Conservation (phyloP, 2,888 invertebrate species). For the Thera britannica region DNA sequence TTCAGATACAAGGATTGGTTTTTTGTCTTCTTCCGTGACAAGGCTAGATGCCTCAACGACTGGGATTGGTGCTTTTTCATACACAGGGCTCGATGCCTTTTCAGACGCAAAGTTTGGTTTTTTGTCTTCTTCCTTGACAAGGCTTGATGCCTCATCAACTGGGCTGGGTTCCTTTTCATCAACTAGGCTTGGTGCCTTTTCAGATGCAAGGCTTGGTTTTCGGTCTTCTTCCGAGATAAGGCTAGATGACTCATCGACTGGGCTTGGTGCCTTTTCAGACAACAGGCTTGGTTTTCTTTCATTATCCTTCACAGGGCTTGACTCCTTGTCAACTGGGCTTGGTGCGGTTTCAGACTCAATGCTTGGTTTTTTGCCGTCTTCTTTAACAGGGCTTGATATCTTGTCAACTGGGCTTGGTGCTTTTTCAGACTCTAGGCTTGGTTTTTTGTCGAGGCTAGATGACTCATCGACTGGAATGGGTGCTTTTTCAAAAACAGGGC, state of each 20-base stretch:
- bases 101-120: conserved; percentile 1
- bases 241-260: too few relatives aligned
- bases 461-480: not conserved
- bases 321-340: conserved; percentile 3
- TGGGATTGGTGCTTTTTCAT: too few relatives aligned
- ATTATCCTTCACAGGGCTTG: conserved; percentile 14
- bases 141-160: not conserved
- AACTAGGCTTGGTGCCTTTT: conserved; percentile 8
- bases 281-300: conserved; percentile 20
- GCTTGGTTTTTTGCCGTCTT: conserved; percentile 3
- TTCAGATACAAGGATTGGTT: conserved; percentile 17
- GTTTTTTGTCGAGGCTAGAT: too few relatives aligned
- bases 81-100: not conserved
- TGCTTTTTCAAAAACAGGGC: not conserved
- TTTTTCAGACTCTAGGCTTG: too few relatives aligned
- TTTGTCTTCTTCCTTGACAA: conserved; percentile 6
- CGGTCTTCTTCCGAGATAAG: conserved; percentile 1
- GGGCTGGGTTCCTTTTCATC: not conserved
- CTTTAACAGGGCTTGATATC: conserved; percentile 18
- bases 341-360: conserved; percentile 7
- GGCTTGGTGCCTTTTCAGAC: not conserved
- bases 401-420: too few relatives aligned
- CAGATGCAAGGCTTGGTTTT: not conserved
- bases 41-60: conserved; percentile 35
- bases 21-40: conserved; percentile 5